These are phyloP conservation scores for Scaptomyza caliginosa DNA, from an alignment of 2,888 invertebrate species.

Conservation along the genomic window DNA sequence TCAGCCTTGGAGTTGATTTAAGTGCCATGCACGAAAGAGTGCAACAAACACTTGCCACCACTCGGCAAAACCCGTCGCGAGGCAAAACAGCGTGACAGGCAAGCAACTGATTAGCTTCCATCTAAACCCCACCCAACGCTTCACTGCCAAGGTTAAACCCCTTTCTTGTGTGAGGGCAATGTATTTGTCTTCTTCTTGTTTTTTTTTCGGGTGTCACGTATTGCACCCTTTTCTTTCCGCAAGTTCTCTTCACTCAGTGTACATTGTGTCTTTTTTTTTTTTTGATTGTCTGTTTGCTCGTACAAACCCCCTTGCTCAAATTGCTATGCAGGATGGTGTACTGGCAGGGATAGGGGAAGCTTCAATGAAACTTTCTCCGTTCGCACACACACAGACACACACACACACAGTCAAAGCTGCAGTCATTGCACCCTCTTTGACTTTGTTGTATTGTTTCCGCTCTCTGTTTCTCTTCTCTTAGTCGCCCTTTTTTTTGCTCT, in stretches of 20 bases:
- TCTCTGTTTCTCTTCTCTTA: constrained; percentile 2
- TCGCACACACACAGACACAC: constrained; percentile 9
- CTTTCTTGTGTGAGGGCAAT: constrained; percentile 56
- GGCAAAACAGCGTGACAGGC: constrained; percentile 33
- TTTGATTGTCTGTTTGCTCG: constrained; percentile 9
- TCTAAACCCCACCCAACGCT: neutral
- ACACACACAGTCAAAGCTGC: constrained; percentile 48
- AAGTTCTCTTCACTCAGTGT: constrained; percentile 12
- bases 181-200: constrained; percentile 34
- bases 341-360: neutral
- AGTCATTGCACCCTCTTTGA: constrained; percentile 78
- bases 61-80: neutral
- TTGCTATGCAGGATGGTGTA: constrained; percentile 48
- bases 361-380: constrained; percentile 32
- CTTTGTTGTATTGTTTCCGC: constrained; percentile 18
- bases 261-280: constrained; percentile 29
- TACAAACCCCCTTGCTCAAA: constrained; percentile 49
- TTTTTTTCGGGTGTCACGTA: constrained; percentile 37
- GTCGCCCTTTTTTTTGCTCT: constrained; percentile 2
- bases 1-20: constrained; percentile 27
- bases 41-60: constrained; percentile 9
- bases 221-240: neutral
- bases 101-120: constrained; percentile 54
- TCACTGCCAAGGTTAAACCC: constrained; percentile 66
- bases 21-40: constrained; percentile 42